Evolutionary conservation across 2,113 vertebrate species (phyloP).

Genomic region (Pelodiscus sinensis): DNA sequence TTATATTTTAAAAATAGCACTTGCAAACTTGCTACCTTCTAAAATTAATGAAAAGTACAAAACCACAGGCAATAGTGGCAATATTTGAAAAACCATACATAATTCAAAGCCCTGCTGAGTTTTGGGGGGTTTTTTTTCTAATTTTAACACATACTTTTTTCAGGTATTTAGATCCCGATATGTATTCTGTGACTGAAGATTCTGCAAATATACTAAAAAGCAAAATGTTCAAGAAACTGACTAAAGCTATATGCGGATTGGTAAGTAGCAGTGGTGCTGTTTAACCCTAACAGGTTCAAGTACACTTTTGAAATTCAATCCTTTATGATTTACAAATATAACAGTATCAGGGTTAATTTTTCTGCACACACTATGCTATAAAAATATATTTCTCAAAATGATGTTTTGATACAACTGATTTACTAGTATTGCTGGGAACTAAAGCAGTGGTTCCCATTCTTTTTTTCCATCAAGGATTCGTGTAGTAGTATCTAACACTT

Average conservation of each 20-base stretch:
- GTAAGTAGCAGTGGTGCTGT: conserved; percentile 76
- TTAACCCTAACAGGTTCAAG: not conserved
- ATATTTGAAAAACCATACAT: not conserved
- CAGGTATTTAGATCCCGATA: conserved; percentile 97
- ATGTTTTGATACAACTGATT: not conserved
- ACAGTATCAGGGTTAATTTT: not conserved
- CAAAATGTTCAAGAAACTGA: conserved; percentile 93
- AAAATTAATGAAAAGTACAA: not conserved
- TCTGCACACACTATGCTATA: not conserved
- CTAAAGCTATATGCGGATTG: conserved; percentile 92
- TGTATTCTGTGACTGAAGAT: conserved; percentile 96
- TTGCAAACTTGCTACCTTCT: not conserved
- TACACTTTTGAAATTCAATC: not conserved
- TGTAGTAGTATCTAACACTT: not conserved
- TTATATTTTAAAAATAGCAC: not conserved
- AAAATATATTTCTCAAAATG: accelerated
- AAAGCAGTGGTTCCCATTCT: not conserved
- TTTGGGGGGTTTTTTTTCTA: accelerated
- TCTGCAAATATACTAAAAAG: conserved; percentile 84
- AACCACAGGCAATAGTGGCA: not conserved
- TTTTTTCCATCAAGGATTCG: not conserved
- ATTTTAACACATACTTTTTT: not conserved
- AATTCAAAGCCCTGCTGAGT: not conserved
- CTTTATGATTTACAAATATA: not conserved
- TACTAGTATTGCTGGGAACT: not conserved